These are phyloP conservation scores for Orchestes rusci DNA, from an alignment of 2,888 invertebrate genomes.

Conservation along the genomic window DNA sequence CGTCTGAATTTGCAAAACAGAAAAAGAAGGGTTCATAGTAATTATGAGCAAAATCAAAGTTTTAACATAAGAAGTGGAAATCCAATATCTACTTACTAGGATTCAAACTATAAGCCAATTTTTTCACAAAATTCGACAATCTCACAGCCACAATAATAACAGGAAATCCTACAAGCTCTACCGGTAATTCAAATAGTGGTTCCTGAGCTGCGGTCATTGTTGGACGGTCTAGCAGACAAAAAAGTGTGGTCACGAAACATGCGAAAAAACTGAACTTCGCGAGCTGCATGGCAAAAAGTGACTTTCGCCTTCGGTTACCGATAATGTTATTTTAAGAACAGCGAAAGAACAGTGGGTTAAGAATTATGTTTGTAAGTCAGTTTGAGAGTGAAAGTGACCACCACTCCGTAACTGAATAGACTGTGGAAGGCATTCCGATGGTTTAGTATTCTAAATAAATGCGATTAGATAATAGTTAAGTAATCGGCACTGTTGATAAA, in stretches of 20 bases:
- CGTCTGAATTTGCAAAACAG: too few species aligned
- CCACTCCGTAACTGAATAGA: constrained; percentile 32
- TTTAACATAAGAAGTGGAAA: too few species aligned
- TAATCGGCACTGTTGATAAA: constrained; percentile 11
- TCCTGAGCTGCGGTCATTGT: constrained; percentile 33
- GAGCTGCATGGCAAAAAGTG: background rate
- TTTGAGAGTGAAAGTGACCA: constrained; percentile 40
- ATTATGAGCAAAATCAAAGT: too few species aligned
- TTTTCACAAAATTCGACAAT: constrained; percentile 75
- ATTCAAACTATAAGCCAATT: constrained; percentile 71
- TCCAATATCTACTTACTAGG: constrained; percentile 75
- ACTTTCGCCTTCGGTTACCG: background rate
- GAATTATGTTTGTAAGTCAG: constrained; percentile 25
- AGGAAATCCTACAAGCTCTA: constrained; percentile 79
- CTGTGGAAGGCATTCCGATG: constrained; percentile 22
- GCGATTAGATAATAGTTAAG: constrained; percentile 22
- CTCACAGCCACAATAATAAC: constrained; percentile 72
- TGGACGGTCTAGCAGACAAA: constrained; percentile 24
- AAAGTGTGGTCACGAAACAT: constrained; percentile 2
- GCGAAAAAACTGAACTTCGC: background rate
- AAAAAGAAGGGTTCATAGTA: too few species aligned
- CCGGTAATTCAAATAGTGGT: constrained; percentile 66
- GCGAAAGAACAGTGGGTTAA: constrained; percentile 18
- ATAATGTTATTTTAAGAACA: constrained; percentile 22
- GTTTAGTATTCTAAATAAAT: constrained; percentile 22